Percentiles rank a stretch among this genome's conserved stretches.
These are phyloP conservation scores for Sigmodon hispidus DNA, from an alignment of 2,113 vertebrate species.

Conservation along the genomic window DNA sequence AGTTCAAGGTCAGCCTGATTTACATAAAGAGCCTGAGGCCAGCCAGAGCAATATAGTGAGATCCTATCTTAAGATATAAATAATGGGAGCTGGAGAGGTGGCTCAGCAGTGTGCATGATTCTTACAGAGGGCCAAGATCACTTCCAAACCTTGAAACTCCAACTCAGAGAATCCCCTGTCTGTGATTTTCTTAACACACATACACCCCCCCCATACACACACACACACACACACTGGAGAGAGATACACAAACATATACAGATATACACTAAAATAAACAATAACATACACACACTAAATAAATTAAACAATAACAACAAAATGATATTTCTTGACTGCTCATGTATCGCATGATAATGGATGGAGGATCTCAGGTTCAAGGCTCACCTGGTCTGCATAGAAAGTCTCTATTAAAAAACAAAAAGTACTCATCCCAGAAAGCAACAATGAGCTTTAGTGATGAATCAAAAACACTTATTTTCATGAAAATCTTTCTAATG, in stretches of 20 bases:
- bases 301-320: not conserved
- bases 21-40: not conserved
- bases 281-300: too few species aligned
- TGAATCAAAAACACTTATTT: not conserved
- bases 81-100: not conserved
- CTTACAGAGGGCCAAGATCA: too few species aligned
- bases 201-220: too few species aligned
- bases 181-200: too few species aligned
- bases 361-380: not conserved
- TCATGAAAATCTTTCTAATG: not conserved
- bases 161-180: not conserved
- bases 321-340: not conserved
- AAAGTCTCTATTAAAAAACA: too few species aligned
- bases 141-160: not conserved
- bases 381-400: not conserved
- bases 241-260: not conserved
- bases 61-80: not conserved
- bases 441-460: not conserved
- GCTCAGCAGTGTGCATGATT: not conserved
- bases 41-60: not conserved
- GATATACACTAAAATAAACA: not conserved
- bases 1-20: not conserved
- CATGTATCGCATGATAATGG: not conserved
- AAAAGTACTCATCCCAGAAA: not conserved
- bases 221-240: not conserved